Evolutionary conservation across 1,140 invertebrate species (phyloP), one percentile per base, ranked within the genome.

Genomic region (Drosophila pectinifera): DNA sequence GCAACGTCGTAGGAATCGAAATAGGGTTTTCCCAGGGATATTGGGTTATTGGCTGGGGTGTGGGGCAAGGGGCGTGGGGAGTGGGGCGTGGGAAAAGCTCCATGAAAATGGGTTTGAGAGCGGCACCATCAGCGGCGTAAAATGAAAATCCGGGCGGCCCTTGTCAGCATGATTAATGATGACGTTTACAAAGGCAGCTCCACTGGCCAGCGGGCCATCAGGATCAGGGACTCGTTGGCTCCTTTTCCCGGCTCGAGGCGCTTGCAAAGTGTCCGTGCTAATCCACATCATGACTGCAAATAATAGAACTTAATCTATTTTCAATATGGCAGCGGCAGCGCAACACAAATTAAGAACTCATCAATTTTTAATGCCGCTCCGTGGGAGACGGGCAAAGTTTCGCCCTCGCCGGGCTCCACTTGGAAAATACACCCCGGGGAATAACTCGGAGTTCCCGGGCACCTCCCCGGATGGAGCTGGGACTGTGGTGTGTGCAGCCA

Each of bases 301-400:
- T 89, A 89, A 89, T 89, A 89, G 85, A 89, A 89, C 84, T 90
- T 89, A 89, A 89, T 89, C 84, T 89, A 84, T 89, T 89, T 89
- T 89, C 84, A 90, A 88, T 88, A 88, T 88, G 84, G 84, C 76
- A 84, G 59, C 81, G 70, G 39, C 81, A 88, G 75, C 78, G 78
- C 75, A 79, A 83, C 83, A 84, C 84, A 89, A 89, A 89, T 89
- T 89, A 89, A 89, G 84, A 89, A 89, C 84, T 90, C 84, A 89
- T 89, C 84, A 89, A 89, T 89, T 89, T 89, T 89, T 90, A 89
- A 89, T 89, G 84, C 85, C 77, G 55, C 80, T 80, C 75, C 67
- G 56, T 80, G 84, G 63, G 76, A 63, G 64, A 56, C 48, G 61
- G 53, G 65, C 38, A 58, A 62, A 48, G 65, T 76, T 73, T 75